phyloP scores from a whole-genome alignment of 2,113 vertebrate species.

The Uria aalge region DNA sequence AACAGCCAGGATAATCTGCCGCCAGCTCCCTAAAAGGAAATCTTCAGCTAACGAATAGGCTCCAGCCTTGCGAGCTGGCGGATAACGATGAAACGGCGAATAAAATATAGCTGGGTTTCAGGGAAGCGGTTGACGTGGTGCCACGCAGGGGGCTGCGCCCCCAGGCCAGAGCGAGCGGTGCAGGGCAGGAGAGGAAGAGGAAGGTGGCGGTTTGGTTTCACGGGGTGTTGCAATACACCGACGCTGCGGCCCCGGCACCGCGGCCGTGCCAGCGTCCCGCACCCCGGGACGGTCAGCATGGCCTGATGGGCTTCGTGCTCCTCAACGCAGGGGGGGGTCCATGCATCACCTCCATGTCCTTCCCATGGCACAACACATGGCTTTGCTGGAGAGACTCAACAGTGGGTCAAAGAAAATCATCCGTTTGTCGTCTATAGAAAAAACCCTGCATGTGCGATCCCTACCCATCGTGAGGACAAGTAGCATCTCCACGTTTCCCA shows the following conservation, averaged over 20 bases:
- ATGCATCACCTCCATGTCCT: rapidly evolving
- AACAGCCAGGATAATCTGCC: constrained; percentile 1
- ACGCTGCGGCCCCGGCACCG: rapidly evolving
- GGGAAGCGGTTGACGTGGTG: background rate
- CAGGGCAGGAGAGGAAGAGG: background rate
- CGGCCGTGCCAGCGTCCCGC: rapidly evolving
- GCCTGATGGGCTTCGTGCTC: background rate
- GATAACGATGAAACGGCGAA: background rate
- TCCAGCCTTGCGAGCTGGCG: constrained; percentile 14
- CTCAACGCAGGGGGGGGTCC: background rate
- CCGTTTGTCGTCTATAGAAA: background rate
- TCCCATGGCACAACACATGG: rapidly evolving
- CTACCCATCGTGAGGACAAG: background rate
- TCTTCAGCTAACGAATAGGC: constrained; percentile 17
- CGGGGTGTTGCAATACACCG: background rate
- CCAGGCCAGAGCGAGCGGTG: background rate
- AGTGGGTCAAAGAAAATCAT: background rate
- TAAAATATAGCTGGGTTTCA: background rate
- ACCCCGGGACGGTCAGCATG: background rate
- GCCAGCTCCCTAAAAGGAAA: constrained; percentile 35
- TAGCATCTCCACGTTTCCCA: background rate
- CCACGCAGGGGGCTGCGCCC: background rate
- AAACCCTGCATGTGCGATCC: background rate
- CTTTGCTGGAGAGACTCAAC: background rate
- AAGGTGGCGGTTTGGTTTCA: background rate